Evolutionary conservation across 1,140 invertebrate species (phyloP).

Genomic region (Physella acuta): DNA sequence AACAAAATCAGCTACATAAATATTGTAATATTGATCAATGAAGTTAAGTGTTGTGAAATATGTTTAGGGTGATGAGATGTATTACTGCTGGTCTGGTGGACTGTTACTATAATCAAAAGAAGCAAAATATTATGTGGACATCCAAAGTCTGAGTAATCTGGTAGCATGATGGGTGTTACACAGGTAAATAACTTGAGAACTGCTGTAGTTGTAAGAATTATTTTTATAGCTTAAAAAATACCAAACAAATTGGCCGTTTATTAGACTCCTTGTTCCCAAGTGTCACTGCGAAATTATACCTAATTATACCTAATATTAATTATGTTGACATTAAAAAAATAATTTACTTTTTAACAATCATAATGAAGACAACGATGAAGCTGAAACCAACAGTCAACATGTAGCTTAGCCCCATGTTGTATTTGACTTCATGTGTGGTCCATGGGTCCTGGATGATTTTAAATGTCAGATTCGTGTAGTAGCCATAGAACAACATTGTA

Average conservation of each 20-base stretch:
- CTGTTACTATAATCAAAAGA: too few relatives aligned
- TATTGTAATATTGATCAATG: too few relatives aligned
- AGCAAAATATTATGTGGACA: too few relatives aligned
- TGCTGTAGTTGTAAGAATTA: neutral
- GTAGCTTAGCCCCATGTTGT: slow-evolving; percentile 21
- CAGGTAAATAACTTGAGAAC: neutral
- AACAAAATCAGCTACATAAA: too few relatives aligned
- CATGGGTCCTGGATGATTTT: neutral
- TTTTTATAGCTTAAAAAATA: neutral
- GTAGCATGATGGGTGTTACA: neutral
- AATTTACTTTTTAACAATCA: slow-evolving; percentile 25
- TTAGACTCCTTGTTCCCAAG: too few relatives aligned
- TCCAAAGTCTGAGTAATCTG: too few relatives aligned
- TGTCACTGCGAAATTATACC: too few relatives aligned
- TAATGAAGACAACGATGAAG: slow-evolving; percentile 17
- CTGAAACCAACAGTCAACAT: slow-evolving; percentile 6
- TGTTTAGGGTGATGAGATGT: too few relatives aligned
- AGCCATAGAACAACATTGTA: slow-evolving; percentile 20
- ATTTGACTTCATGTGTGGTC: neutral
- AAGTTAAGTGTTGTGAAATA: too few relatives aligned
- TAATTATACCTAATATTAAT: neutral
- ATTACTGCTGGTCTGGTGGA: too few relatives aligned
- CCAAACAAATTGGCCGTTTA: too few relatives aligned
- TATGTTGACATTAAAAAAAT: neutral
- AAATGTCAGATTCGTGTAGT: slow-evolving; percentile 11